Conservation (phyloP, 1,140 invertebrate genomes). For the Zaprionus nigranus region DNA sequence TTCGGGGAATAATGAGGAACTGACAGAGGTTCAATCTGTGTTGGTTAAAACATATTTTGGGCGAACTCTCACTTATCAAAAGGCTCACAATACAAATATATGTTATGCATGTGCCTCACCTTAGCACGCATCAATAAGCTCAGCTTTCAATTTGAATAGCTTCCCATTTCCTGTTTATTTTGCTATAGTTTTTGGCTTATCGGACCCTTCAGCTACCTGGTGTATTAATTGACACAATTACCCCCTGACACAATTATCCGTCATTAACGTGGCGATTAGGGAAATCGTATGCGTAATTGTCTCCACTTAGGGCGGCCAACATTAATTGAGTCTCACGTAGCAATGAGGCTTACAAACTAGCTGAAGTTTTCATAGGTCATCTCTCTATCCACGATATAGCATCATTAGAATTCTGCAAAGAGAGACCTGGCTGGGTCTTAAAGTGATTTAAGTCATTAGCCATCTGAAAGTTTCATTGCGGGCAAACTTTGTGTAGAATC, state of each 20-base stretch:
- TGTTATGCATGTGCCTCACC: background rate
- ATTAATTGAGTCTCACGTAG: conserved; percentile 19
- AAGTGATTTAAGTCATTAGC: conserved; percentile 66
- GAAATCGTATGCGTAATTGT: conserved; percentile 26
- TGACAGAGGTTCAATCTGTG: background rate
- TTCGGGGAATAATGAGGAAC: conserved; percentile 21
- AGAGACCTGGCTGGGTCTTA: conserved; percentile 55
- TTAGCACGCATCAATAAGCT: background rate
- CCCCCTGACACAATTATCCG: conserved; percentile 6
- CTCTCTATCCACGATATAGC: background rate
- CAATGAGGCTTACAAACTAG: background rate
- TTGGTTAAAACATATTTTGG: background rate
- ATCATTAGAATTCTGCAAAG: conserved; percentile 42
- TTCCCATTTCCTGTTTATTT: conserved; percentile 1
- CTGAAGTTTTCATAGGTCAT: conserved; percentile 2
- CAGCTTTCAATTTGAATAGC: conserved; percentile 1
- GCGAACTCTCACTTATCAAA: background rate
- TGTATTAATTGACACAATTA: conserved; percentile 13
- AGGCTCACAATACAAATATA: background rate
- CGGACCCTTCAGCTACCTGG: background rate
- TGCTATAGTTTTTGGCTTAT: background rate
- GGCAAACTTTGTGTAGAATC: conserved; percentile 36
- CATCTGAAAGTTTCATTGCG: conserved; percentile 56
- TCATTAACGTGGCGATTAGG: conserved; percentile 13
- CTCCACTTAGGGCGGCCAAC: conserved; percentile 8